Conservation (phyloP, 2,113 vertebrate genomes). For the Puntigrus tetrazona region DNA sequence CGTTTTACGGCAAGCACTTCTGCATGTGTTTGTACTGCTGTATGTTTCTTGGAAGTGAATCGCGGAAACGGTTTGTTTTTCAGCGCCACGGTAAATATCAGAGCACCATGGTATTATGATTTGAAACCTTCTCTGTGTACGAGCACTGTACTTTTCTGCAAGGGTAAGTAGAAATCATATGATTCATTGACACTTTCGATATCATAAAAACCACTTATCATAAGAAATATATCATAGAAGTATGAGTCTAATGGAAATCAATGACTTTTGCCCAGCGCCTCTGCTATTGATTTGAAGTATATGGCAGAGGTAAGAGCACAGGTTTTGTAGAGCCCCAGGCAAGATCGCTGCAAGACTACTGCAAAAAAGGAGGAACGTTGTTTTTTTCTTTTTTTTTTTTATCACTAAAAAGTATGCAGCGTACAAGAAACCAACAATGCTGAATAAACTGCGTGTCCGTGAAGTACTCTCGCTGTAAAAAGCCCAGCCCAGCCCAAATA, state of each 20-base stretch:
- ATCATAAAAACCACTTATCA: slow-evolving; percentile 12
- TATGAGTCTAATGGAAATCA: slow-evolving; percentile 2
- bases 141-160: background rate
- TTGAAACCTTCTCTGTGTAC: background rate
- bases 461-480: too few relatives aligned
- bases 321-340: background rate
- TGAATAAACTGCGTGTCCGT: background rate
- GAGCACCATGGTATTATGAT: background rate
- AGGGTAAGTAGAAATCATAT: background rate
- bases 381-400: background rate
- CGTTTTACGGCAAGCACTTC: background rate
- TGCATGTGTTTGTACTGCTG: background rate
- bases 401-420: background rate
- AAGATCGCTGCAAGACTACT: background rate
- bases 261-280: background rate
- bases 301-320: slow-evolving; percentile 5
- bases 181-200: background rate
- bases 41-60: background rate
- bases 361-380: background rate
- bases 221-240: background rate
- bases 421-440: background rate
- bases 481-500: too few relatives aligned
- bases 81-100: background rate
- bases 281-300: slow-evolving; percentile 20
- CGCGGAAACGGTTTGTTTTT: background rate